Percentiles rank a stretch among this genome's conserved stretches.
Conservation (phyloP, 53 echinoderm and acorn worm species). For the Apostichopus leukothele region DNA sequence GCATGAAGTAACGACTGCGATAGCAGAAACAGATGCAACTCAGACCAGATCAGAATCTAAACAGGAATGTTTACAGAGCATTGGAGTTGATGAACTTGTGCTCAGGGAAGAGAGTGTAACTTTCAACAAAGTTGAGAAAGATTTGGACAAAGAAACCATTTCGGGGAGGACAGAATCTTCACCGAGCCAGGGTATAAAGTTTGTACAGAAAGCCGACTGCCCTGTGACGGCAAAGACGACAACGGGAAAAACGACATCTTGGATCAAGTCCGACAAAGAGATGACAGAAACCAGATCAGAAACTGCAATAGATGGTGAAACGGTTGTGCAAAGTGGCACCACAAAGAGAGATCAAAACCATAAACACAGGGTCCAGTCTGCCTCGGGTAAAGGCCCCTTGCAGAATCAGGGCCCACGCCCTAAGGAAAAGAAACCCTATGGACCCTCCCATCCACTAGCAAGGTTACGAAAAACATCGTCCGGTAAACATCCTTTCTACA, state of each 20-base stretch:
- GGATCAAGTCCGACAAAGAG: neutral
- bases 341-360: neutral
- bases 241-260: too few species aligned
- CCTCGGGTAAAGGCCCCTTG: neutral
- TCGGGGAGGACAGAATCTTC: too few species aligned
- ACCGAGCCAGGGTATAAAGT: too few species aligned
- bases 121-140: neutral
- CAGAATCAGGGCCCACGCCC: neutral
- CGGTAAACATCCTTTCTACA: slow-evolving; percentile 61
- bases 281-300: neutral
- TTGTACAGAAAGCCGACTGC: too few species aligned
- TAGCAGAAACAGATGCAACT: neutral
- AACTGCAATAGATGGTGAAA: neutral
- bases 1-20: too few species aligned
- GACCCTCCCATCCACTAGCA: slow-evolving; percentile 79
- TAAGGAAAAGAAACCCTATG: slow-evolving; percentile 53
- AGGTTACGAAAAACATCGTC: slow-evolving; percentile 53
- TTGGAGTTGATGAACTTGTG: too few species aligned
- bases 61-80: neutral
- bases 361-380: neutral
- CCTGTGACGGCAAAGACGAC: too few species aligned
- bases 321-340: too few species aligned
- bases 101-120: neutral
- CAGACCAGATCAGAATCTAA: neutral
- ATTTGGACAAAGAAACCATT: too few species aligned